Conservation (phyloP, 2,888 invertebrate genomes). For the Amphiduros pacificus region DNA sequence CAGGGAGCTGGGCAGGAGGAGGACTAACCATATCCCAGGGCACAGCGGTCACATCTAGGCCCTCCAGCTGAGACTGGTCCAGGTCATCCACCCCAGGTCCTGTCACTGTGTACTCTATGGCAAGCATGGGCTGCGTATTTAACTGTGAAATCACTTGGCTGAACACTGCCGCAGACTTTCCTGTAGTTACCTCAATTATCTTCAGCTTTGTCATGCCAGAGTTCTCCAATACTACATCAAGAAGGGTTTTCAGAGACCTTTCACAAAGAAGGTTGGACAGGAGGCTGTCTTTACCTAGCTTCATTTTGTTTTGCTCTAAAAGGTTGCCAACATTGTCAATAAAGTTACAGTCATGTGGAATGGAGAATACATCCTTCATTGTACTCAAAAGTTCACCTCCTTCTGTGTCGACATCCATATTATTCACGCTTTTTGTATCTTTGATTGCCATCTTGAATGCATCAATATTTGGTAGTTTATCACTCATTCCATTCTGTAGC, state of each 20-base stretch:
- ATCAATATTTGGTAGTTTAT: constrained; percentile 1
- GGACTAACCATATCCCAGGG: constrained; percentile 68
- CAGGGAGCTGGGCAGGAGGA: constrained; percentile 46
- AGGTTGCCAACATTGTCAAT: too few relatives aligned
- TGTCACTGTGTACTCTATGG: constrained; percentile 67
- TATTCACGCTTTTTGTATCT: background rate
- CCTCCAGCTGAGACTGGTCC: constrained; percentile 63
- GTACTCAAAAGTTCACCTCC: constrained; percentile 5
- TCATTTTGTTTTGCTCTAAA: too few relatives aligned
- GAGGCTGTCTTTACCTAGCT: too few relatives aligned
- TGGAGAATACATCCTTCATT: constrained; percentile 12
- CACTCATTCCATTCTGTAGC: constrained; percentile 3
- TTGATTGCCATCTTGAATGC: background rate
- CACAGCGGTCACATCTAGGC: constrained; percentile 68
- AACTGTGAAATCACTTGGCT: constrained; percentile 34
- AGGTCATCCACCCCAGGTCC: constrained; percentile 63
- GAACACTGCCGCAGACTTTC: constrained; percentile 29
- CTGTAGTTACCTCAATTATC: constrained; percentile 49
- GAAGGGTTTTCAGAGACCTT: constrained; percentile 50
- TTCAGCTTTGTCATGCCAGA: constrained; percentile 70
- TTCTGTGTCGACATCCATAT: background rate
- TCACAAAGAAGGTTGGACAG: constrained; percentile 32
- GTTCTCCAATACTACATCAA: constrained; percentile 82
- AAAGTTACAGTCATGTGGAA: constrained; percentile 13
- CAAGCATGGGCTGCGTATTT: constrained; percentile 72